Evolutionary conservation across 2,888 invertebrate genomes (phyloP).

Genomic region (Agrotis clavis): DNA sequence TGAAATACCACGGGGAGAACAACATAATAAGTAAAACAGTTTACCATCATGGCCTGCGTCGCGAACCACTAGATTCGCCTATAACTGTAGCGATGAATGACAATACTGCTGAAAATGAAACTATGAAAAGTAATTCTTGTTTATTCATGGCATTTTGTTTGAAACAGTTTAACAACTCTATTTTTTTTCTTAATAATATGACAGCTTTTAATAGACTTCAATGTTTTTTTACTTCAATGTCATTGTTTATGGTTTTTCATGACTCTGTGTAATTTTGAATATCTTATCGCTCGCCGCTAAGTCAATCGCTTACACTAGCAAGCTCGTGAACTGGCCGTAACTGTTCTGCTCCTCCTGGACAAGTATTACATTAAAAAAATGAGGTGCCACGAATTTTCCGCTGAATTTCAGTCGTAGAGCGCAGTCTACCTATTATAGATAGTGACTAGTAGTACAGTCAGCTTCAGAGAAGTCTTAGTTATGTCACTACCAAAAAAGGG

Average conservation of each 20-base stretch:
- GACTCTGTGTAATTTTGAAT: neutral
- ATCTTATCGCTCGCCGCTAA: too few species aligned
- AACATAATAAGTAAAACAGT: neutral
- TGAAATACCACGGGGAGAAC: neutral
- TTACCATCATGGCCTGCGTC: constrained; percentile 72
- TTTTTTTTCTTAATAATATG: constrained; percentile 9
- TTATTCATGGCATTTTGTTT: constrained; percentile 77
- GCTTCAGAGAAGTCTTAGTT: too few species aligned
- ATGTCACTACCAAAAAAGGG: too few species aligned
- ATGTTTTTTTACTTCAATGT: neutral
- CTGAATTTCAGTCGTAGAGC: too few species aligned
- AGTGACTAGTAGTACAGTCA: too few species aligned
- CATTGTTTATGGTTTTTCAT: neutral
- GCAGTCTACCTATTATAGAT: too few species aligned
- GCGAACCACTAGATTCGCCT: constrained; percentile 68
- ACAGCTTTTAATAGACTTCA: neutral
- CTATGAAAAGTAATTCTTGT: constrained; percentile 74
- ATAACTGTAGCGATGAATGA: constrained; percentile 77
- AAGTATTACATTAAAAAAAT: too few species aligned
- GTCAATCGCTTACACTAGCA: too few species aligned
- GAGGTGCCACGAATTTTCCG: too few species aligned
- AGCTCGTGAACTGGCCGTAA: too few species aligned
- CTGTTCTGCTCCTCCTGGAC: too few species aligned
- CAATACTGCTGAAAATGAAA: constrained; percentile 76
- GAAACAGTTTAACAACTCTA: neutral